Conservation (phyloP, 2,797 vertebrate species). For the Numenius phaeopus region DNA sequence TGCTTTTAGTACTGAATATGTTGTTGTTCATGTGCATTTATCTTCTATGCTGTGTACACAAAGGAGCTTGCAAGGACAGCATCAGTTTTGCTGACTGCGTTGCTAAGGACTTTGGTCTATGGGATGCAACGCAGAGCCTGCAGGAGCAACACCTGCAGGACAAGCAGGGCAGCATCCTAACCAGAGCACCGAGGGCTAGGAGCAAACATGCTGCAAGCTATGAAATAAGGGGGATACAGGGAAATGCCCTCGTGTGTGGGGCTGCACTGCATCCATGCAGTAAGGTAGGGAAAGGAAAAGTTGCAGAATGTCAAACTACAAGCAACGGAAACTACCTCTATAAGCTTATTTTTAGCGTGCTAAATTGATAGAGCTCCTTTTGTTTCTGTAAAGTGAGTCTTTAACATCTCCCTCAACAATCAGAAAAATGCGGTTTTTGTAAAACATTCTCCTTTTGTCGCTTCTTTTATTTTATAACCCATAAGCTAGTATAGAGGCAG, state of each 20-base stretch:
- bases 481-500: neutral
- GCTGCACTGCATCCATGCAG: neutral
- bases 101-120: neutral
- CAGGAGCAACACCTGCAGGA: neutral
- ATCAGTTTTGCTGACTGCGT: neutral
- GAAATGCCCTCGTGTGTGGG: neutral
- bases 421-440: neutral
- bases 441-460: neutral
- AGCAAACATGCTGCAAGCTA: neutral
- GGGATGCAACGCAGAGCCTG: neutral
- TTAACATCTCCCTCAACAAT: neutral
- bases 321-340: neutral
- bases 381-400: neutral
- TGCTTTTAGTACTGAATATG: neutral
- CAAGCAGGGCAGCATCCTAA: neutral
- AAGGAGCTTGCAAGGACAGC: neutral
- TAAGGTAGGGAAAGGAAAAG: neutral
- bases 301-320: neutral
- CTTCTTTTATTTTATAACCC: neutral
- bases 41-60: neutral
- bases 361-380: neutral
- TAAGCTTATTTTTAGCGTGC: neutral
- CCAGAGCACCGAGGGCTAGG: neutral
- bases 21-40: neutral
- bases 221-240: fast-evolving